These are phyloP conservation scores for Mormoops blainvillei DNA, from an alignment of 2,113 vertebrate species.

Conservation along the genomic window DNA sequence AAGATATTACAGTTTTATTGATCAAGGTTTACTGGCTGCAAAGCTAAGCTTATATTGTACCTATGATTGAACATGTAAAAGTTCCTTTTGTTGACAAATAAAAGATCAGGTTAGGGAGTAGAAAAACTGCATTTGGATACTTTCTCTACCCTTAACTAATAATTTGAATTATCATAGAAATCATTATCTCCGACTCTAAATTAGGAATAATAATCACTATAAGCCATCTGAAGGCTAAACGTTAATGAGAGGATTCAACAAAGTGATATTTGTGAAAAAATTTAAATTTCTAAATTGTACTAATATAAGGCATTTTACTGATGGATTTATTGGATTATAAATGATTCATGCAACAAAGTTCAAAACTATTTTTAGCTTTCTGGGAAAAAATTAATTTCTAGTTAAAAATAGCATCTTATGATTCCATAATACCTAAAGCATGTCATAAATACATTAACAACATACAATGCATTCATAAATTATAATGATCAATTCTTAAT, in stretches of 20 bases:
- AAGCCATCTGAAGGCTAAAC: background rate
- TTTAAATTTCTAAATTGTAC: background rate
- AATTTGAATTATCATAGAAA: background rate
- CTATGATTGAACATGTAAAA: background rate
- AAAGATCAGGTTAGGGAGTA: background rate
- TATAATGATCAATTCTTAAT: background rate
- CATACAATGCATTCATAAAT: background rate
- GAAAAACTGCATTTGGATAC: background rate
- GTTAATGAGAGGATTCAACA: background rate
- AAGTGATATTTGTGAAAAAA: background rate
- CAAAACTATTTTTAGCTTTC: background rate
- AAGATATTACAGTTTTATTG: conserved; percentile 49
- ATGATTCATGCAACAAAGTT: background rate
- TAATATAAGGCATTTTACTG: background rate
- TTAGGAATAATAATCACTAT: background rate
- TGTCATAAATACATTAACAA: background rate
- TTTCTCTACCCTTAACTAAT: background rate
- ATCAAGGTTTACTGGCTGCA: background rate
- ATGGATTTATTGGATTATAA: background rate
- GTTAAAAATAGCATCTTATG: background rate
- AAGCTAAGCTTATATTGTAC: background rate
- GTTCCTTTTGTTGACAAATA: background rate
- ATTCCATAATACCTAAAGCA: background rate
- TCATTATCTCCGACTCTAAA: background rate
- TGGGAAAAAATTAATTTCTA: background rate